Evolutionary conservation across 2,797 vertebrate genomes (phyloP).

Genomic region (Columba guinea): DNA sequence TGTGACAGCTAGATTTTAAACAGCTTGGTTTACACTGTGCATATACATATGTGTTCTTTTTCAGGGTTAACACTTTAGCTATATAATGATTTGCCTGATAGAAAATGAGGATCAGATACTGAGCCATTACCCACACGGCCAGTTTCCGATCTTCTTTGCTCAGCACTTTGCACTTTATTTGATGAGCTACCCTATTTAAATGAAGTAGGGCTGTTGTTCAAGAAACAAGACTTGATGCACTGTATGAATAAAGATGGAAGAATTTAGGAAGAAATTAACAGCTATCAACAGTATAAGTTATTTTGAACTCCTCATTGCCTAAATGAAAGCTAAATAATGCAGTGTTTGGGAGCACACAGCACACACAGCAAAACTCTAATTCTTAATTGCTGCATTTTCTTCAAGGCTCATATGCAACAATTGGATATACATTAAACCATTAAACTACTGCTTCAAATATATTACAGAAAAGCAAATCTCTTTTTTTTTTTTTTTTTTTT

Average conservation of each 20-base stretch:
- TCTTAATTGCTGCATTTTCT: neutral
- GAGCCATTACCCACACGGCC: rapidly evolving
- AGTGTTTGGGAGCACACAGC: neutral
- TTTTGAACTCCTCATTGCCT: neutral
- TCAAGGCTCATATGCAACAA: neutral
- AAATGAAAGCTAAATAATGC: neutral
- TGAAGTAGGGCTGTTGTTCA: neutral
- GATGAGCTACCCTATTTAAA: neutral
- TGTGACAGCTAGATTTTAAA: neutral
- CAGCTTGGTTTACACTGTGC: neutral
- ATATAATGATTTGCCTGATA: neutral
- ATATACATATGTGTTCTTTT: neutral
- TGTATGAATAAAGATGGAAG: neutral
- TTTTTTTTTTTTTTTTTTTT: rapidly evolving
- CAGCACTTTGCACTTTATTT: neutral
- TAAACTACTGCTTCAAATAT: neutral
- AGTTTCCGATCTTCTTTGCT: neutral
- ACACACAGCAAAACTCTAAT: neutral
- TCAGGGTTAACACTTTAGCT: neutral
- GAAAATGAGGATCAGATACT: neutral
- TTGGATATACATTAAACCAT: neutral
- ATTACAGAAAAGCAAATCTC: neutral
- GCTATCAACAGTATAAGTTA: neutral
- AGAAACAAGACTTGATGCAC: neutral
- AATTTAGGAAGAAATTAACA: neutral